These are phyloP conservation scores for Pteria penguin DNA, from an alignment of 2,888 invertebrate species.

Conservation along the genomic window DNA sequence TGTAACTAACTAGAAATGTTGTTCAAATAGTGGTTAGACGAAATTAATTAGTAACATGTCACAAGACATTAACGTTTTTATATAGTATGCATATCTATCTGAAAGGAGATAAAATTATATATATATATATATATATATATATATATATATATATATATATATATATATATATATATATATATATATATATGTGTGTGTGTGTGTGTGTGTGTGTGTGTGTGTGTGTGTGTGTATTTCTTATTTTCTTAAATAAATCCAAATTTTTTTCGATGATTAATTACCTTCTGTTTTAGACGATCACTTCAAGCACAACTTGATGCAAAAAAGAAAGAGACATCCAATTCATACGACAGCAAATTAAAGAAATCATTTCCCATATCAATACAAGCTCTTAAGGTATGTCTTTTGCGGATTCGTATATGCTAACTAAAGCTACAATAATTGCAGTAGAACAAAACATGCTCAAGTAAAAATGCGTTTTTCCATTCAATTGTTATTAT, in stretches of 20 bases:
- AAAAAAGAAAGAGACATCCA: slow-evolving; percentile 73
- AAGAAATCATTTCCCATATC: slow-evolving; percentile 66
- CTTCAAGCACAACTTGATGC: slow-evolving; percentile 78
- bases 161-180: neutral
- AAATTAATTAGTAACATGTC: no score
- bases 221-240: no score
- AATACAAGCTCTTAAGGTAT: slow-evolving; percentile 70
- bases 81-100: no score
- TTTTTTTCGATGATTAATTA: no score
- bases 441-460: no score
- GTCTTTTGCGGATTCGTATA: neutral
- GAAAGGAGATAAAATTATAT: neutral
- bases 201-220: no score
- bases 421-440: neutral
- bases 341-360: slow-evolving; percentile 52
- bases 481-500: no score
- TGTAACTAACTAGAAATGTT: no score
- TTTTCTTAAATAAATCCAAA: no score
- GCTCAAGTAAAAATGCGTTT: no score
- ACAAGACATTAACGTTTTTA: no score
- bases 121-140: neutral
- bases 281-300: slow-evolving; percentile 71
- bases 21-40: no score
- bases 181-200: neutral
- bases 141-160: neutral